Evolutionary conservation across 2,113 vertebrate species (phyloP).

Genomic region (Litocranius walleri): DNA sequence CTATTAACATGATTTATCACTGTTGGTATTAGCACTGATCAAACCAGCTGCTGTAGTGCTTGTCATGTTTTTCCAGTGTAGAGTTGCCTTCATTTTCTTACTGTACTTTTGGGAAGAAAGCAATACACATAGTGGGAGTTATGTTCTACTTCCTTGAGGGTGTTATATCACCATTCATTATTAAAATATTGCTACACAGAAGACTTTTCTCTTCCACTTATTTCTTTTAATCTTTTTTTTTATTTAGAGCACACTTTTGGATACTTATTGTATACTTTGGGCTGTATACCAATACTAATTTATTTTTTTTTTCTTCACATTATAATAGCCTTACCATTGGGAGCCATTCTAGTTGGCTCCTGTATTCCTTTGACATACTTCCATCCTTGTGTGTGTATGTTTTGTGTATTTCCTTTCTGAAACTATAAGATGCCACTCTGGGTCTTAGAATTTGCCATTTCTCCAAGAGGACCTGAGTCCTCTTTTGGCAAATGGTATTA

Average conservation of each 20-base stretch:
- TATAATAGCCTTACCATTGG: neutral
- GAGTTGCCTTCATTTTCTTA: neutral
- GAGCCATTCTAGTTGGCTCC: neutral
- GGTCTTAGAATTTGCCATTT: neutral
- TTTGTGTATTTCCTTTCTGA: neutral
- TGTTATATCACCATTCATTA: neutral
- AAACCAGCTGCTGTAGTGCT: neutral
- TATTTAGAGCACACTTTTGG: neutral
- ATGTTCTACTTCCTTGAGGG: neutral
- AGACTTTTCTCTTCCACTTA: neutral
- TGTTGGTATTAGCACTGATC: neutral
- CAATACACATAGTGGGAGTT: rapidly evolving
- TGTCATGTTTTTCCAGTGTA: neutral
- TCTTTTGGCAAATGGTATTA: neutral
- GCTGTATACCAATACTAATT: neutral
- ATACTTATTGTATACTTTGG: neutral
- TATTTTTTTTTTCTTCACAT: neutral
- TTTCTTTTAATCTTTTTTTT: neutral
- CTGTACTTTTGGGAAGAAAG: neutral
- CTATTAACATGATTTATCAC: too few species aligned
- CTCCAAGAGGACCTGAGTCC: neutral
- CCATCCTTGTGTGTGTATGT: neutral
- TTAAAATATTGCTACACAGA: neutral
- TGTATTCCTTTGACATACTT: neutral
- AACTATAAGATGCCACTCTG: neutral